A percentile compares a stretch with the other conserved stretches of the same genome.
Evolutionary conservation across 1,140 invertebrate species (phyloP).

Genomic region (Solenopsis fugax): DNA sequence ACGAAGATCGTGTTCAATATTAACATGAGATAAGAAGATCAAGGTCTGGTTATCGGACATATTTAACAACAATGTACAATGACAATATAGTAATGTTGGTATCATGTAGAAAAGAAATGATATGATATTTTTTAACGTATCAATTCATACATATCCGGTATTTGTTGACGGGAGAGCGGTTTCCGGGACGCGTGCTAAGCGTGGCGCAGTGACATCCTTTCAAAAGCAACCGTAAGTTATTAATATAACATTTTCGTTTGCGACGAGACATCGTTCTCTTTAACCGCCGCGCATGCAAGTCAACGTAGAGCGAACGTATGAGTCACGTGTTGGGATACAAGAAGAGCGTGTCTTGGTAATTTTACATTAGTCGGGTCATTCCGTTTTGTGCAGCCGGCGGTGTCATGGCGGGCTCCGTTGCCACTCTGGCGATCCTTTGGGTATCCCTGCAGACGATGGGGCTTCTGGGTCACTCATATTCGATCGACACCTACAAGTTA

Average conservation of each 20-base stretch:
- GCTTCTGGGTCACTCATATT: slow-evolving; percentile 77
- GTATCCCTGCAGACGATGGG: slow-evolving; percentile 81
- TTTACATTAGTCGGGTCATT: slow-evolving; percentile 49
- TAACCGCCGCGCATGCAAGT: slow-evolving; percentile 19
- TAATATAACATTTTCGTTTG: slow-evolving; percentile 52
- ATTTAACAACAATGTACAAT: background rate
- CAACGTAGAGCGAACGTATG: background rate
- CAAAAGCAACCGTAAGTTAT: background rate
- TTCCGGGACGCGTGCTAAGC: slow-evolving; percentile 23
- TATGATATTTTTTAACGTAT: background rate
- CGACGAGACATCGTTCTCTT: background rate
- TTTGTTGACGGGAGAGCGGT: background rate
- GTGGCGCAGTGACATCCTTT: slow-evolving; percentile 39
- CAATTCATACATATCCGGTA: background rate
- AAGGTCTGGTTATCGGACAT: background rate
- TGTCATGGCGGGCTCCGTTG: slow-evolving; percentile 83
- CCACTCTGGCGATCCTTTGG: slow-evolving; percentile 83
- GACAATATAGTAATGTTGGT: background rate
- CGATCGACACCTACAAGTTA: slow-evolving; percentile 76
- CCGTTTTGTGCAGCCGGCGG: slow-evolving; percentile 79
- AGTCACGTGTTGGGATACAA: slow-evolving; percentile 40
- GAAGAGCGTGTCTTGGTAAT: background rate
- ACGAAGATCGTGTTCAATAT: background rate
- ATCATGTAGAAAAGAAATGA: background rate
- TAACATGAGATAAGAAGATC: slow-evolving; percentile 15